Percentiles rank a stretch among this genome's conserved stretches.
phyloP scores from a whole-genome alignment of 2,113 vertebrate genomes.

The Spea bombifrons region DNA sequence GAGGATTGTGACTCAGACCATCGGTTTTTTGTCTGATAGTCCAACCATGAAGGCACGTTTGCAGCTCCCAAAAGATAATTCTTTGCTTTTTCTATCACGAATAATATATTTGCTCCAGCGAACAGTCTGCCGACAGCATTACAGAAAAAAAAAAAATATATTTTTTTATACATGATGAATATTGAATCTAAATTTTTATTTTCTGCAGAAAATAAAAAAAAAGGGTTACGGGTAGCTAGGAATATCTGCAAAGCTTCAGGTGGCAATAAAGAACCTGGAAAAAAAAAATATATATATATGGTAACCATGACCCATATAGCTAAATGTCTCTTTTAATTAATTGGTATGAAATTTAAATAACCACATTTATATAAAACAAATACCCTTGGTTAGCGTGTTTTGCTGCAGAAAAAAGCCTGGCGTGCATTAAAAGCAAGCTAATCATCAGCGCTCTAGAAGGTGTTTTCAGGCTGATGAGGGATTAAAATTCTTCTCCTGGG shows the following conservation, averaged over 20 bases:
- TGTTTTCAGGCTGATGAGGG: constrained; percentile 2
- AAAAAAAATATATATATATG: no score
- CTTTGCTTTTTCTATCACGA: neutral
- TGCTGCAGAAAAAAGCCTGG: neutral
- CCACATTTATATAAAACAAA: no score
- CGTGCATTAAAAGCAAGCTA: constrained; percentile 5
- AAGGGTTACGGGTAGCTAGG: neutral
- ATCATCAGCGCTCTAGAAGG: neutral
- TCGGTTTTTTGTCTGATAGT: neutral
- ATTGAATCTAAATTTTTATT: neutral
- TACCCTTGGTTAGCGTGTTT: neutral
- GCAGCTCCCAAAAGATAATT: neutral
- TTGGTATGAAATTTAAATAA: no score
- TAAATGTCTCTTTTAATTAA: no score
- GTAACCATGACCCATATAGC: no score
- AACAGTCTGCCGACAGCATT: neutral
- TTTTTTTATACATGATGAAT: no score
- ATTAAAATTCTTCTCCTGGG: constrained; percentile 3
- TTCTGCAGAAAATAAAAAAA: neutral
- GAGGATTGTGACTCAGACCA: neutral
- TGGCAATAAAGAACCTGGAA: no score
- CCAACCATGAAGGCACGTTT: neutral
- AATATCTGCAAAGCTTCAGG: no score
- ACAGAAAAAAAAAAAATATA: no score
- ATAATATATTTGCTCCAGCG: neutral